Conservation (phyloP, 2,797 vertebrate genomes). For the Galago senegalensis region DNA sequence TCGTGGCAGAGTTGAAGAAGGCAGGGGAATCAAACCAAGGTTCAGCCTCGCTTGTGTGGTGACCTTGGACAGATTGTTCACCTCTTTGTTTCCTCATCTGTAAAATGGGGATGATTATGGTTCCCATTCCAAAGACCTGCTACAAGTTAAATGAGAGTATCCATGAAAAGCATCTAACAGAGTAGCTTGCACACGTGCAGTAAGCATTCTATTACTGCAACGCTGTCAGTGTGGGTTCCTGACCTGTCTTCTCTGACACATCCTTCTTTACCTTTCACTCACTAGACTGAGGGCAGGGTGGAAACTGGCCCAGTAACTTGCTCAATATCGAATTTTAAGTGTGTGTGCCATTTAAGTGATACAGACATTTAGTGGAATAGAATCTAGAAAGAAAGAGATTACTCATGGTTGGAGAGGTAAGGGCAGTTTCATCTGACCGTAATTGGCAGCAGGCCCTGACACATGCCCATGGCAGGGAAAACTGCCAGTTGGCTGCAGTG, state of each 20-base stretch:
- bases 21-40: slow-evolving; percentile 9
- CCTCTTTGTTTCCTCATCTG: background rate
- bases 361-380: background rate
- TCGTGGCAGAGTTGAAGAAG: background rate
- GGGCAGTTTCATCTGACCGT: background rate
- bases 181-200: background rate
- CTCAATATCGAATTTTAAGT: background rate
- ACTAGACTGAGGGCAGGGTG: background rate
- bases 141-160: background rate
- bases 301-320: background rate
- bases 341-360: background rate
- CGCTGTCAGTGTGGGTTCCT: background rate
- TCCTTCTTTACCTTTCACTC: background rate
- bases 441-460: background rate
- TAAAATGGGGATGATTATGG: background rate
- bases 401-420: background rate
- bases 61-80: slow-evolving; percentile 21
- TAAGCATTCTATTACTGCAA: background rate
- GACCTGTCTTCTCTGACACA: background rate
- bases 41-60: background rate
- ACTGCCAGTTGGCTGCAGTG: background rate
- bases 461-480: background rate
- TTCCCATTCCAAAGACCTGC: background rate
- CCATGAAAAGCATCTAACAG: background rate
- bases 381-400: background rate